Evolutionary conservation across 2,888 invertebrate species (phyloP).

Genomic region (Agriopis aurantiaria): DNA sequence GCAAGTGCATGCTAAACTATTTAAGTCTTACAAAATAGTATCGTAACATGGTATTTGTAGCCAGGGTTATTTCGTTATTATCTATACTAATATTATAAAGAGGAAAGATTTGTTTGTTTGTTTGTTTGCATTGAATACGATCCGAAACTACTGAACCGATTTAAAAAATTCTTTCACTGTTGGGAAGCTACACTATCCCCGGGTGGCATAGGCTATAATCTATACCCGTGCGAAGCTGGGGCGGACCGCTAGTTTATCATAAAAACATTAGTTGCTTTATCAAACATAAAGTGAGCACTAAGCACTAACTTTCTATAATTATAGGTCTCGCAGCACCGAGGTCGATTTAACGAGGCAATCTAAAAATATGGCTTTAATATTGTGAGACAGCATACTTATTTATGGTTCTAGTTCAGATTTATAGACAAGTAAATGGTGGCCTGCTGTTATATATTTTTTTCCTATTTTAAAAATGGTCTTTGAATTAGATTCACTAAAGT

Average conservation of each 20-base stretch:
- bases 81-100: too few species aligned
- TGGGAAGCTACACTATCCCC: too few species aligned
- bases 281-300: slow-evolving; percentile 38
- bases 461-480: neutral
- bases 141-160: too few species aligned
- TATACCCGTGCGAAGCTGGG: too few species aligned
- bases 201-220: too few species aligned
- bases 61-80: slow-evolving; percentile 1
- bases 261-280: slow-evolving; percentile 42
- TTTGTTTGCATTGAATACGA: too few species aligned
- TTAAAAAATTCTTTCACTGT: too few species aligned
- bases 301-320: slow-evolving; percentile 45
- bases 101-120: too few species aligned
- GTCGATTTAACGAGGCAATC: slow-evolving; percentile 41
- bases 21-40: neutral
- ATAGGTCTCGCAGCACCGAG: slow-evolving; percentile 42
- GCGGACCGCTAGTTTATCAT: too few species aligned
- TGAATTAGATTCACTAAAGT: neutral
- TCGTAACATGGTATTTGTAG: neutral
- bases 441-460: slow-evolving; percentile 4
- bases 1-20: slow-evolving; percentile 1
- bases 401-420: slow-evolving; percentile 30
- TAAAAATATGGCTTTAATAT: slow-evolving; percentile 42
- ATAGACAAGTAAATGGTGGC: slow-evolving; percentile 4
- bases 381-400: slow-evolving; percentile 32